A percentile compares a stretch with the other conserved stretches of the same genome.
These are phyloP conservation scores for Hypocryptadius cinnamomeus DNA, from an alignment of 2,113 vertebrate species.

Conservation along the genomic window DNA sequence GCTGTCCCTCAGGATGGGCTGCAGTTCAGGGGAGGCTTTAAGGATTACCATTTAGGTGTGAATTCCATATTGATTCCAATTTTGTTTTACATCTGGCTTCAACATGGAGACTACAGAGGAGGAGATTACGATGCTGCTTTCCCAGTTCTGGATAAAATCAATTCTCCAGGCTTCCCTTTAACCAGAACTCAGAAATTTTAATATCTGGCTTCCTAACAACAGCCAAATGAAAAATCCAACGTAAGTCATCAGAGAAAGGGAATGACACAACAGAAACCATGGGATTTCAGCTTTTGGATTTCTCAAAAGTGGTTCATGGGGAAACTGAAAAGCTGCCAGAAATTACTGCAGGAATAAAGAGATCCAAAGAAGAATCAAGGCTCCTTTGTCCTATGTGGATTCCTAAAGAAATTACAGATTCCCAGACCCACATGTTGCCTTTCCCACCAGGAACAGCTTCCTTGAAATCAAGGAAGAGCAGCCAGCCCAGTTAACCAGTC, in stretches of 20 bases:
- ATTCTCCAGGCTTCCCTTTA: not conserved
- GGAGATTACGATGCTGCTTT: not conserved
- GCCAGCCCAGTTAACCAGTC: not conserved
- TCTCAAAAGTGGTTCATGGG: not conserved
- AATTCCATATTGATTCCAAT: not conserved
- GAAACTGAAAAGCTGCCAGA: not conserved
- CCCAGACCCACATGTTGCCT: not conserved
- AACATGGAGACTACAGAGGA: not conserved
- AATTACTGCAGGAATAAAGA: not conserved
- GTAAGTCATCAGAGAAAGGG: not conserved
- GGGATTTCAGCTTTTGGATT: not conserved
- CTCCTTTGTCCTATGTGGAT: not conserved
- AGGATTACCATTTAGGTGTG: not conserved
- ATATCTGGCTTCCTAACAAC: not conserved
- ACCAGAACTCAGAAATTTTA: not conserved
- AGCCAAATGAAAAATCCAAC: not conserved
- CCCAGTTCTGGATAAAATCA: not conserved
- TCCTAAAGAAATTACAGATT: not conserved
- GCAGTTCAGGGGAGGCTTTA: not conserved
- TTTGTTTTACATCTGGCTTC: not conserved
- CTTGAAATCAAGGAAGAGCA: not conserved
- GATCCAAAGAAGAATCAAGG: not conserved
- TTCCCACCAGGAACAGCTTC: not conserved
- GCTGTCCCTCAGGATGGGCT: not conserved
- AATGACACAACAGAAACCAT: not conserved